These are phyloP conservation scores for Heliothis subflexa DNA, from an alignment of 1,140 invertebrate genomes.

Conservation along the genomic window DNA sequence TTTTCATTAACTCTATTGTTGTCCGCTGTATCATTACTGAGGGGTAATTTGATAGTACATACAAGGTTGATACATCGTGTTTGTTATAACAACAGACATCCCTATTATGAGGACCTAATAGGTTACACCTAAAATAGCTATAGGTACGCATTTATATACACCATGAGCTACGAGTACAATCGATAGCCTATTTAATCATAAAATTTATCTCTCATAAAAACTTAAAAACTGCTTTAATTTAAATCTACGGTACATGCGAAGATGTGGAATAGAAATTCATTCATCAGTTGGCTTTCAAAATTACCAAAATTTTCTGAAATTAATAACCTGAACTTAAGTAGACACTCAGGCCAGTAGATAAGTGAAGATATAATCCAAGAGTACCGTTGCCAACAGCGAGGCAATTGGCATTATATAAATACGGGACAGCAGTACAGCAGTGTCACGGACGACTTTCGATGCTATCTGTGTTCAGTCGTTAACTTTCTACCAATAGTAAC, in stretches of 20 bases:
- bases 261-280: too few relatives aligned
- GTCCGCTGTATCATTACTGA: slow-evolving; percentile 18
- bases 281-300: too few relatives aligned
- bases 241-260: too few relatives aligned
- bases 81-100: slow-evolving; percentile 5
- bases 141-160: too few relatives aligned
- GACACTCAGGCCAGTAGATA: not conserved
- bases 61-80: not conserved
- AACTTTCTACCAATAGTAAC: slow-evolving; percentile 47
- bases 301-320: too few relatives aligned
- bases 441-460: slow-evolving; percentile 39
- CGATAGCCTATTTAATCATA: too few relatives aligned
- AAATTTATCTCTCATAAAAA: too few relatives aligned
- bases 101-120: not conserved
- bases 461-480: slow-evolving; percentile 11
- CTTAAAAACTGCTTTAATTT: too few relatives aligned
- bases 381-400: slow-evolving; percentile 25
- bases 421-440: slow-evolving; percentile 1
- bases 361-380: not conserved
- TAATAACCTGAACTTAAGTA: too few relatives aligned
- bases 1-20: slow-evolving; percentile 37
- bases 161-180: too few relatives aligned
- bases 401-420: slow-evolving; percentile 26
- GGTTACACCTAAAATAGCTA: too few relatives aligned
- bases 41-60: slow-evolving; percentile 31